Base-by-base conservation (phyloP, 2,113 vertebrate genomes). In the Pteronura brasiliensis region DNA sequence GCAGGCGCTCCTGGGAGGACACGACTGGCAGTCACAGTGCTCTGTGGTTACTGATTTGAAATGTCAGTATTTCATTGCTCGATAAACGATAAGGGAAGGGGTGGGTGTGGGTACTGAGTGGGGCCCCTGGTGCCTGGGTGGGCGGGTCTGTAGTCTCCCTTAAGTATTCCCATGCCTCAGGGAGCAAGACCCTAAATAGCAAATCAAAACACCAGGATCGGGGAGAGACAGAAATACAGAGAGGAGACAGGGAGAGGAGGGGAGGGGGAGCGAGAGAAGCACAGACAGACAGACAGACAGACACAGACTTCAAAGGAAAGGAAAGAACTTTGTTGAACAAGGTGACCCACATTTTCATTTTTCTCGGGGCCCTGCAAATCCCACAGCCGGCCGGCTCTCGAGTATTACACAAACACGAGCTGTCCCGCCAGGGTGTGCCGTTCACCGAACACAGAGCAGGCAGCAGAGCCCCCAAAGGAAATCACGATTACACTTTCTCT, bases 211-310 rank as follows among this genome's bases (percentile, higher is more conserved):
- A 61, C 29, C 20, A 6, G 8, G 86, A n/a, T n/a, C 34, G 7
- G 55, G 59, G 72, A 95, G 34, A 82, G 42, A 49, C 20, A 25
- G 42, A 49, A 20, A 49, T 5, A 44, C 31, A 55, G 47, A 36
- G 36, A 59, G n/a, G 20, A 87, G 36, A 90, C 27, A 42, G 4
- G 7, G 15, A 12, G 39, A 7, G 39, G 5, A 13, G 12, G 18
- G 5, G 10, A 31, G 14, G 17, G 61, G 13, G 3, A 0, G 27
- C 4, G 39, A 29, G 61, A 21, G 34, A 9, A 2, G 14, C 25
- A 42, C 4, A 47, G 21, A 69, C 18, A 44, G 20, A 55, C 52
- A 5, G 52, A 55, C 52, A 57, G 65, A 85, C 2, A 36, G 77
- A 81, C 15, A 3, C 18, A 36, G 14, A 31, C 59, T n/a, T 69